A percentile compares a stretch with the other conserved stretches of the same genome.
These are phyloP conservation scores for Cheilosia variabilis DNA, from an alignment of 2,888 invertebrate genomes.

Conservation along the genomic window DNA sequence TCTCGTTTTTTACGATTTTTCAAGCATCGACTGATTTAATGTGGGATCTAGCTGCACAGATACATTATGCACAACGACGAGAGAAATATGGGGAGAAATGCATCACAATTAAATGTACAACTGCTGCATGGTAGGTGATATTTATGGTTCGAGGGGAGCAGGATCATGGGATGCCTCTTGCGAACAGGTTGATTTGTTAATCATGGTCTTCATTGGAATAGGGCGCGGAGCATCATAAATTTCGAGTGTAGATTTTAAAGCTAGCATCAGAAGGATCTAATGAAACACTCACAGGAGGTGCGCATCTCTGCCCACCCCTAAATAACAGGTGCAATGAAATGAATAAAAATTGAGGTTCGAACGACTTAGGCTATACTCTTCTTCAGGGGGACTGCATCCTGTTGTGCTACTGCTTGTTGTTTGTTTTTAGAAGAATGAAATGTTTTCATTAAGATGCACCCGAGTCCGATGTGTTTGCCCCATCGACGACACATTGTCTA, in stretches of 20 bases:
- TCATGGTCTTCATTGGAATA: conserved; percentile 47
- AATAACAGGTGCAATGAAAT: conserved; percentile 14
- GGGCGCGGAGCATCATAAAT: conserved; percentile 52
- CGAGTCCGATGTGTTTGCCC: not conserved
- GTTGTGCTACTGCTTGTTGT: not conserved
- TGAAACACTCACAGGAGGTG: conserved; percentile 12
- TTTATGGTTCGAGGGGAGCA: conserved; percentile 9
- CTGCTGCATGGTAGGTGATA: conserved; percentile 21
- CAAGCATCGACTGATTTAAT: conserved; percentile 48
- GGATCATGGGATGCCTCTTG: not conserved
- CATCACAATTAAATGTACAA: conserved; percentile 64
- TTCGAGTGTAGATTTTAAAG: conserved; percentile 42
- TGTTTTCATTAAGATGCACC: not conserved
- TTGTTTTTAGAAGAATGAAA: not conserved
- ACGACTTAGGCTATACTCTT: conserved; percentile 1
- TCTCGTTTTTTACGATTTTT: conserved; percentile 27
- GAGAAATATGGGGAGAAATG: conserved; percentile 15
- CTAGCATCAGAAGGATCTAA: conserved; percentile 38
- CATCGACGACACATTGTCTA: not conserved
- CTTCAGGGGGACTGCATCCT: conserved; percentile 16
- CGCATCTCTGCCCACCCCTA: too few relatives aligned
- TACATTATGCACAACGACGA: conserved; percentile 3
- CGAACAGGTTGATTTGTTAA: conserved; percentile 64
- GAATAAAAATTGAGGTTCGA: conserved; percentile 15
- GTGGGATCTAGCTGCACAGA: conserved; percentile 11